These are phyloP conservation scores for Lasiurus borealis DNA, from an alignment of 2,113 vertebrate species.

Conservation along the genomic window DNA sequence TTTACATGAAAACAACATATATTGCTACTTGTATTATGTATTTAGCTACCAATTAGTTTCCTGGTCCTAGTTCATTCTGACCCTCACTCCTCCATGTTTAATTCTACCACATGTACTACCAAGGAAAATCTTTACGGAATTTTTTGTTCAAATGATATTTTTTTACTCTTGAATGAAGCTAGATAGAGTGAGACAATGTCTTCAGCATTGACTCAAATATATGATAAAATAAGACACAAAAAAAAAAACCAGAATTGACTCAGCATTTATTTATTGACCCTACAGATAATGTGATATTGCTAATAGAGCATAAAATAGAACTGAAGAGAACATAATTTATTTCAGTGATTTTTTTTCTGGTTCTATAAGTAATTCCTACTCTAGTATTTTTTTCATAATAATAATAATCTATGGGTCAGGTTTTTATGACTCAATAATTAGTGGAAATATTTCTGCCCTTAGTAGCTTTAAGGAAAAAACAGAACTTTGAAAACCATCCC, in stretches of 20 bases:
- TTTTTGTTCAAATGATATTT: slow-evolving; percentile 42
- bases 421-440: not conserved
- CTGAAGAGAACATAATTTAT: not conserved
- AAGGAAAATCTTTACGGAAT: not conserved
- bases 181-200: not conserved
- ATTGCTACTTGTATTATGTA: not conserved
- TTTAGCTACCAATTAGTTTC: not conserved
- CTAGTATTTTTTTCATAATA: not conserved
- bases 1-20: not conserved
- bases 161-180: not conserved
- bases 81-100: accelerated
- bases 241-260: not conserved
- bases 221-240: not conserved
- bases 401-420: not conserved
- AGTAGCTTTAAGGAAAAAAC: not conserved
- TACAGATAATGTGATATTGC: slow-evolving; percentile 16
- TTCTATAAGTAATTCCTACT: not conserved
- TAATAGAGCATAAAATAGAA: not conserved
- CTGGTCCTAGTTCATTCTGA: not conserved
- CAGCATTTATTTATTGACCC: slow-evolving; percentile 7
- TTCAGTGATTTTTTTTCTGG: not conserved
- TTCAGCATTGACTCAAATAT: not conserved
- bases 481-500: not conserved
- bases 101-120: not conserved
- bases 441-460: slow-evolving; percentile 28